Base-by-base conservation (phyloP, 2,797 vertebrate genomes). In the Spizella passerina region DNA sequence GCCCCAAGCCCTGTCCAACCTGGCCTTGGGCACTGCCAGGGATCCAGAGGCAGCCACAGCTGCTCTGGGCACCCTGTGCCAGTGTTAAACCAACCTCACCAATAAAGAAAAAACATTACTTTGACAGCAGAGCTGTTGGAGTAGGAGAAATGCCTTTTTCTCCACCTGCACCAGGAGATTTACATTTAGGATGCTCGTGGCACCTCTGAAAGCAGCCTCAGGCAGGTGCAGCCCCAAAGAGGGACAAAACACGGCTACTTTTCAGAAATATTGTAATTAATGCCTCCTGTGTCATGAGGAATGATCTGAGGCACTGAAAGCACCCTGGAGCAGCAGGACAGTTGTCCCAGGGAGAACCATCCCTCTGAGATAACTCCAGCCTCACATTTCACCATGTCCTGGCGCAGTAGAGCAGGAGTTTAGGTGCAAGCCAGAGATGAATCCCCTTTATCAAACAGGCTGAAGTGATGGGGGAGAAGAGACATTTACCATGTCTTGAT, bases 1-100 rank as follows among this genome's bases (percentile, higher is more conserved):
- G 4, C 20, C 30, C 56, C 27, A 30, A 56, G 56, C 4, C 23
- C 11, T 0, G 0, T 26, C 63, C 49, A 49, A 0, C n/a, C 63
- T 24, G 41, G 13, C 23, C 27, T 29, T 14, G 19, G 38, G 2
- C 32, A 16, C 16, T 55, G 0, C 7, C 36, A 38, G 49, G 11
- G 34, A 36, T 49, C 7, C 39, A 53, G 13, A 27, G 13, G 4
- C 49, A 55, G 34, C 30, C 47, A n/a, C 26, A 75, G n/a, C n/a
- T 53, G 0, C 14, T 68, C 61, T 55, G 41, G 47, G 10, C 0
- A 36, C 0, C 9, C 16, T 38, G 20, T 10, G 23, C n/a, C 43
- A 38, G 3, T 21, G 23, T 50, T 12, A 56, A 49, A 44, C 27
- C 23, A 56, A 9, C 5, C 20, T 63, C 16, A 32, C 4, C 10